Conservation (phyloP, 2,888 invertebrate genomes). For the Aphodius granarius region DNA sequence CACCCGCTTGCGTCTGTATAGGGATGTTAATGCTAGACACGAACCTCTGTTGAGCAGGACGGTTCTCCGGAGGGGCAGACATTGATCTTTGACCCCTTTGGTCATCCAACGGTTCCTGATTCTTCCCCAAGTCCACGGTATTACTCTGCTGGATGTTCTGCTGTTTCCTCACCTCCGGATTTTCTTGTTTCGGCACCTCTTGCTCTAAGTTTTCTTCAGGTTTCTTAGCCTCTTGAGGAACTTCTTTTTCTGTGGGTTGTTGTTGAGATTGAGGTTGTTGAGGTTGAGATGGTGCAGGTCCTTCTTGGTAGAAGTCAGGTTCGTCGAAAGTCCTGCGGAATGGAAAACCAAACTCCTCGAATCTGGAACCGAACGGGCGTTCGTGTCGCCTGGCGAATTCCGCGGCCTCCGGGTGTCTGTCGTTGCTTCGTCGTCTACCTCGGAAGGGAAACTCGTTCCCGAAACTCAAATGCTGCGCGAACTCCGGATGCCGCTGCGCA, state of each 20-base stretch:
- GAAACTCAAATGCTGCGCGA: slow-evolving; percentile 67
- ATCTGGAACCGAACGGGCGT: slow-evolving; percentile 51
- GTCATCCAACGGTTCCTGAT: slow-evolving; percentile 61
- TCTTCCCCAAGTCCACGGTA: slow-evolving; percentile 77
- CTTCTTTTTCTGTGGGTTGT: background rate
- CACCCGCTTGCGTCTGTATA: slow-evolving; percentile 33
- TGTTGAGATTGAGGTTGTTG: slow-evolving; percentile 6
- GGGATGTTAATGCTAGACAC: slow-evolving; percentile 51
- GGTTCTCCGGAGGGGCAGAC: slow-evolving; percentile 74
- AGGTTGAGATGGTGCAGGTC: background rate
- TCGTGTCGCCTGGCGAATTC: slow-evolving; percentile 57
- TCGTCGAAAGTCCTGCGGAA: slow-evolving; percentile 35
- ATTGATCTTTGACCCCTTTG: slow-evolving; percentile 69
- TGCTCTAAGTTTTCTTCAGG: background rate
- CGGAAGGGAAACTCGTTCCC: slow-evolving; percentile 46
- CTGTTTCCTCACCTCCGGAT: background rate
- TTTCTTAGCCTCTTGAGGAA: background rate
- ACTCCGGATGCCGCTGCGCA: slow-evolving; percentile 73
- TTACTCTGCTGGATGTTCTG: slow-evolving; percentile 59
- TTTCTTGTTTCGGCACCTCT: background rate
- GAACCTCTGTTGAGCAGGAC: slow-evolving; percentile 41
- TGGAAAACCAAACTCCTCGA: slow-evolving; percentile 48
- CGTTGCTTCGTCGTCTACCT: slow-evolving; percentile 51
- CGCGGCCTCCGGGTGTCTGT: slow-evolving; percentile 50
- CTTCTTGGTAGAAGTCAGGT: slow-evolving; percentile 25